Evolutionary conservation across 2,888 invertebrate genomes (phyloP), one percentile per base, ranked within the genome.

Genomic region (Melipona beecheii): DNA sequence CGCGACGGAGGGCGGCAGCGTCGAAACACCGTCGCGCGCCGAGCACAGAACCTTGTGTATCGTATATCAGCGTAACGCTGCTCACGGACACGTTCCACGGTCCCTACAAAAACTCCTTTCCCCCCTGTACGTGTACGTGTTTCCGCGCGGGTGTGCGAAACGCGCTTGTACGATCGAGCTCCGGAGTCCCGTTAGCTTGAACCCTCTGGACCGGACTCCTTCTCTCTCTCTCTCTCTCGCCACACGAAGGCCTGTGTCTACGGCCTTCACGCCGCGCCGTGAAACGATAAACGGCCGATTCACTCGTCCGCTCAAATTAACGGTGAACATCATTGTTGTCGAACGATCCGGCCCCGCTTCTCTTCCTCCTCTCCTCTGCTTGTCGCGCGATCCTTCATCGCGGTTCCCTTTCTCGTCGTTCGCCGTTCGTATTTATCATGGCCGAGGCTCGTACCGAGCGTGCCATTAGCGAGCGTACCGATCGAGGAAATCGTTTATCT

Each of bases 131-230:
- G 56, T 52, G 58, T 78, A 50, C 77, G 75, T 60, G 85, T 79
- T 82, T 15, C 72, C 83, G 81, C 81, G 84, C 85, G 86, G 81
- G 78, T 83, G 86, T 81, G 81, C 66, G 78, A 68, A 65, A 73
- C 84, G 70, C 80, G 76, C 86, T 82, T 83, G 27, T 64, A 88
- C 88, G 87, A 89, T 90, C 90, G 89, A 0, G 89, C 89, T 90
- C 86, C 60, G 5, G 74, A 43, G 91, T 93, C 91, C 93, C 93
- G 93, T 93, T 93, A 93, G 85, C 90, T 91, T 92, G 92, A 93
- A 92, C 92, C 92, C 93, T 92, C 92, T 90, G 88, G 88, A 90
- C 90, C 89, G 89, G 86, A 88, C 89, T 89, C 87, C 86, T 81
- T 36, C 36, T 36, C 36, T 36, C 9, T 43, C 43, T 43, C 43